Percentiles rank a stretch among this genome's conserved stretches.
Evolutionary conservation across 2,888 invertebrate genomes (phyloP).

Genomic region (Peribatodes rhomboidaria): DNA sequence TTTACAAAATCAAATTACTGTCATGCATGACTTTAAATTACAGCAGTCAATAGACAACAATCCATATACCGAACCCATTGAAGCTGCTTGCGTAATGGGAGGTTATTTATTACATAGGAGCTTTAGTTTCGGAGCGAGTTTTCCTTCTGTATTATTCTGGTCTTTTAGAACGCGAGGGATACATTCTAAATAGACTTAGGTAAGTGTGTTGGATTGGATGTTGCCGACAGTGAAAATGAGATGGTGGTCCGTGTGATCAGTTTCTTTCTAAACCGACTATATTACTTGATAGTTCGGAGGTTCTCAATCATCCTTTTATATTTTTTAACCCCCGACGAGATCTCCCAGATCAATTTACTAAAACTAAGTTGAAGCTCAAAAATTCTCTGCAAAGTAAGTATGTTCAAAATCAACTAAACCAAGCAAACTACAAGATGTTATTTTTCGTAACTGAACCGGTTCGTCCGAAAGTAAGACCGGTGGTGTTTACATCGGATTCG

Average conservation of each 20-base stretch:
- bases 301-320: too few relatives aligned
- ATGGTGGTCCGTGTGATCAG: constrained; percentile 1
- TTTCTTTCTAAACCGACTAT: not conserved
- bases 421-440: constrained; percentile 1
- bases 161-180: constrained; percentile 8
- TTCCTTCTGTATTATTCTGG: not conserved
- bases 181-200: constrained; percentile 19
- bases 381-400: constrained; percentile 4
- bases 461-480: constrained; percentile 17
- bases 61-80: too few relatives aligned
- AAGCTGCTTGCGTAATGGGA: too few relatives aligned
- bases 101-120: too few relatives aligned
- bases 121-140: not conserved
- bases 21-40: too few relatives aligned
- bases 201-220: constrained; percentile 1
- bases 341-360: too few relatives aligned
- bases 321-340: too few relatives aligned
- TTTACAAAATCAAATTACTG: too few relatives aligned
- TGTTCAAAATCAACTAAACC: too few relatives aligned
- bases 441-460: constrained; percentile 13
- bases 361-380: not conserved
- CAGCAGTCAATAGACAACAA: too few relatives aligned
- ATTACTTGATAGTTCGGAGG: not conserved
- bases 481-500: constrained; percentile 12
- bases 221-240: constrained; percentile 18